A percentile compares a stretch with the other conserved stretches of the same genome.
Evolutionary conservation across 2,888 invertebrate genomes (phyloP).

Genomic region (Mesorhabditis belari): DNA sequence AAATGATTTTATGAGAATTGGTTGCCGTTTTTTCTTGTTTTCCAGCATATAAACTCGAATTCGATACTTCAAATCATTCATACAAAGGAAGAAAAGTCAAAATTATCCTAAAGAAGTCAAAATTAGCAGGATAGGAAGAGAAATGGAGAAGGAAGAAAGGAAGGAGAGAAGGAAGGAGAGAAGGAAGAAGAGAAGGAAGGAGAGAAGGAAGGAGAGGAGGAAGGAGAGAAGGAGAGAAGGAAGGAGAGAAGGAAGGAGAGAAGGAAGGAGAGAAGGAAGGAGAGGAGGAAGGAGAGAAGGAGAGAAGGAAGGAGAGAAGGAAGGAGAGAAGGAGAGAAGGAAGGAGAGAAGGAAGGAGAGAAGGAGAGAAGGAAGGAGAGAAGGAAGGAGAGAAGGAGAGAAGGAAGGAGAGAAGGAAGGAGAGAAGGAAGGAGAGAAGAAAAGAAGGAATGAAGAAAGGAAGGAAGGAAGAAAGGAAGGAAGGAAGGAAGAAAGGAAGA

Average conservation of each 20-base stretch:
- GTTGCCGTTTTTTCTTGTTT: background rate
- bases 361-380: too few relatives aligned
- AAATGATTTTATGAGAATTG: too few relatives aligned
- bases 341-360: too few relatives aligned
- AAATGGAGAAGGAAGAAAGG: background rate
- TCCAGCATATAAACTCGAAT: background rate
- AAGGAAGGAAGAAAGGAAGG: too few relatives aligned
- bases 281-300: background rate
- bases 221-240: background rate
- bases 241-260: too few relatives aligned
- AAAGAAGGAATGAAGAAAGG: too few relatives aligned
- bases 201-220: background rate
- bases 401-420: too few relatives aligned
- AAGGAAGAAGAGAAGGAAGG: background rate
- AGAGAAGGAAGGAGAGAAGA: too few relatives aligned
- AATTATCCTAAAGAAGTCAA: background rate
- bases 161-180: background rate
- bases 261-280: too few relatives aligned
- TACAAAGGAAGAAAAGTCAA: too few relatives aligned
- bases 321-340: background rate
- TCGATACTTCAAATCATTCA: background rate
- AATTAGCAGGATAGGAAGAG: background rate
- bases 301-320: background rate
- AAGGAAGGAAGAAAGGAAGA: too few relatives aligned
- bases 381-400: too few relatives aligned